These are phyloP conservation scores for Hylaeus anthracinus DNA, from an alignment of 1,140 invertebrate species.

Conservation along the genomic window DNA sequence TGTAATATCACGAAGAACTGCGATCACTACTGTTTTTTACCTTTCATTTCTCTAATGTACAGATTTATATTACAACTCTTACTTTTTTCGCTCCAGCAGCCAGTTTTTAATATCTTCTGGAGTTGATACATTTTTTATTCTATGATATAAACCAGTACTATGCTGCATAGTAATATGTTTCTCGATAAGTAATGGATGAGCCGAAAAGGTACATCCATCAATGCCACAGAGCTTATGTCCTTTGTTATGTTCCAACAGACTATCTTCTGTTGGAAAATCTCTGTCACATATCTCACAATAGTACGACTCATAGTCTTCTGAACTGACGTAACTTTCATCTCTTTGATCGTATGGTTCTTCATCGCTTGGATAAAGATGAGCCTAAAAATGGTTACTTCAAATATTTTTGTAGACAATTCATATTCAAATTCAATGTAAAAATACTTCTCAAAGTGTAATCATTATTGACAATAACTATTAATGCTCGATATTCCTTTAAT, in stretches of 20 bases:
- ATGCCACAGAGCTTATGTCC: slow-evolving; percentile 89
- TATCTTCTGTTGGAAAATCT: slow-evolving; percentile 83
- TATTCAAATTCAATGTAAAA: slow-evolving; percentile 42
- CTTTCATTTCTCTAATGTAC: not conserved
- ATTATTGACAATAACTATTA: not conserved
- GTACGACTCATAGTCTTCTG: slow-evolving; percentile 61
- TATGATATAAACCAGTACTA: slow-evolving; percentile 87
- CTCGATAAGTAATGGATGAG: slow-evolving; percentile 88
- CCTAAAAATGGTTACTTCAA: slow-evolving; percentile 69
- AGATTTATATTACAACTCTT: slow-evolving; percentile 27
- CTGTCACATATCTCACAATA: slow-evolving; percentile 90
- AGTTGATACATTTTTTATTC: slow-evolving; percentile 87
- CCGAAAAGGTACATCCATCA: slow-evolving; percentile 90
- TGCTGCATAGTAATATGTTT: slow-evolving; percentile 92
- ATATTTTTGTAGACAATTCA: slow-evolving; percentile 27
- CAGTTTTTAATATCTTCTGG: slow-evolving; percentile 92
- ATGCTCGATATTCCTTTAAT: not conserved
- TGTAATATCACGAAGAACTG: slow-evolving; percentile 40
- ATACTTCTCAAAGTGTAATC: slow-evolving; percentile 43
- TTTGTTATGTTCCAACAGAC: slow-evolving; percentile 84
- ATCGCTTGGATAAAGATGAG: slow-evolving; percentile 64
- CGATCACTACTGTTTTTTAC: not conserved
- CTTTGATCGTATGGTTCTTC: slow-evolving; percentile 63
- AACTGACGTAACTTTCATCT: slow-evolving; percentile 59
- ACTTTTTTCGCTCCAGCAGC: slow-evolving; percentile 89